Percentiles rank a stretch among this genome's conserved stretches.
Evolutionary conservation across 2,888 invertebrate genomes (phyloP).

Genomic region (Drosophila koepferae): DNA sequence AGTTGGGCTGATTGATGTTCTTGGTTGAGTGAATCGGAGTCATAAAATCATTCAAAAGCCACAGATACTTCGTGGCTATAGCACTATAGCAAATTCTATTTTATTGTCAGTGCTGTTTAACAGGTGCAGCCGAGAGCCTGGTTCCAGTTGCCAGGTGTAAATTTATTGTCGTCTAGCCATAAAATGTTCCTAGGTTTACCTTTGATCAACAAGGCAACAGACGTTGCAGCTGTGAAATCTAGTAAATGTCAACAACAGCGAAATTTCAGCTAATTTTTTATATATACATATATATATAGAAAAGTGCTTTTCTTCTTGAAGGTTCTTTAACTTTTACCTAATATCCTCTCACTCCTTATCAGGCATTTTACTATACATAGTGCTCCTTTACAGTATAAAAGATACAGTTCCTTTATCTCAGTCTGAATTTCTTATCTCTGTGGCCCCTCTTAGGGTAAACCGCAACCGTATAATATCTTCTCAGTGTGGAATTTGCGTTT

Average conservation of each 20-base stretch:
- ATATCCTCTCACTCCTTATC: neutral
- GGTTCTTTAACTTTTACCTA: neutral
- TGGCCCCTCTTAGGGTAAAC: neutral
- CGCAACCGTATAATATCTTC: neutral
- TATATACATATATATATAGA: neutral
- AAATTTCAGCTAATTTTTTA: neutral
- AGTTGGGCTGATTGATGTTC: slow-evolving; percentile 48
- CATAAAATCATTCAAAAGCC: slow-evolving; percentile 20
- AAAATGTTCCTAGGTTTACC: slow-evolving; percentile 15
- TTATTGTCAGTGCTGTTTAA: slow-evolving; percentile 20
- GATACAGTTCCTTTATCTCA: neutral
- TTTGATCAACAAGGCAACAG: slow-evolving; percentile 18
- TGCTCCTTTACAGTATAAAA: neutral
- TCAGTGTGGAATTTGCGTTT: neutral
- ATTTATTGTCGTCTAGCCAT: slow-evolving; percentile 24
- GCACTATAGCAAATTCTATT: slow-evolving; percentile 20
- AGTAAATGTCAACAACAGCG: neutral
- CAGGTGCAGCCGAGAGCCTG: slow-evolving; percentile 39
- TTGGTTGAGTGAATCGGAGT: slow-evolving; percentile 46
- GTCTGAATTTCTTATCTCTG: neutral
- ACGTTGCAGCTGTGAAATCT: slow-evolving; percentile 18
- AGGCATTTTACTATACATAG: neutral
- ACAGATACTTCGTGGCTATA: slow-evolving; percentile 19
- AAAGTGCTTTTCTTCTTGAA: neutral
- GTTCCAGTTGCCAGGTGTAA: slow-evolving; percentile 34